Conservation (phyloP, 2,113 vertebrate species). For the Bos javanicus region DNA sequence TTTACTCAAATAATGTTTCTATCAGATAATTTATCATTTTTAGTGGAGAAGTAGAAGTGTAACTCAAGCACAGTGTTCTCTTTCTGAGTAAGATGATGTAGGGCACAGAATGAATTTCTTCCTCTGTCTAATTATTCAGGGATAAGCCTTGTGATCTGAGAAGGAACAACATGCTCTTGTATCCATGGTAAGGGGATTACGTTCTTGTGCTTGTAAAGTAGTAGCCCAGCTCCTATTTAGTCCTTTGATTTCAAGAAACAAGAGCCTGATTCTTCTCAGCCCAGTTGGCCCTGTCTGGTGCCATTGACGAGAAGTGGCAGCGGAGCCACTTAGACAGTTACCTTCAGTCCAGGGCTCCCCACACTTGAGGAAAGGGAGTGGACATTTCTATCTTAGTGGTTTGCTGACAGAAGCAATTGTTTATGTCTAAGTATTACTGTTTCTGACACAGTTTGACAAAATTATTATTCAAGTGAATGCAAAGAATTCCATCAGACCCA, state of each 20-base stretch:
- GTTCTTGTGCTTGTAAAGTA: conserved; percentile 36
- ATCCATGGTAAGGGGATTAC: conserved; percentile 45
- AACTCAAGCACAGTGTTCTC: not conserved
- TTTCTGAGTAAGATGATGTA: not conserved
- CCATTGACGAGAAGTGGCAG: not conserved
- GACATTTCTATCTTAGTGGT: not conserved
- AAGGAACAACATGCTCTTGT: conserved; percentile 19
- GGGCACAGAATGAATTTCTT: conserved; percentile 4
- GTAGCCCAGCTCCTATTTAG: conserved; percentile 11
- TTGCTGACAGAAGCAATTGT: not conserved
- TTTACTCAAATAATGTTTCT: not conserved
- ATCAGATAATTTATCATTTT: not conserved
- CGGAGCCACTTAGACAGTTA: conserved; percentile 15
- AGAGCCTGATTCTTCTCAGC: conserved; percentile 31
- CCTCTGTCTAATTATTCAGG: not conserved
- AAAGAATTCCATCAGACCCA: not conserved
- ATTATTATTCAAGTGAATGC: not conserved
- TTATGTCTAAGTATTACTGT: not conserved
- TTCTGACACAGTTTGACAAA: not conserved
- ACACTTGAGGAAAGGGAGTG: not conserved
- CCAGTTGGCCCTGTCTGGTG: not conserved
- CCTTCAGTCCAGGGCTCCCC: not conserved
- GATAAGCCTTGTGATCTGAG: not conserved
- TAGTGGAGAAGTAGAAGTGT: not conserved
- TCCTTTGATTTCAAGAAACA: conserved; percentile 56